phyloP scores from a whole-genome alignment of 2,888 invertebrate species.

The Leptopterna dolabrata region DNA sequence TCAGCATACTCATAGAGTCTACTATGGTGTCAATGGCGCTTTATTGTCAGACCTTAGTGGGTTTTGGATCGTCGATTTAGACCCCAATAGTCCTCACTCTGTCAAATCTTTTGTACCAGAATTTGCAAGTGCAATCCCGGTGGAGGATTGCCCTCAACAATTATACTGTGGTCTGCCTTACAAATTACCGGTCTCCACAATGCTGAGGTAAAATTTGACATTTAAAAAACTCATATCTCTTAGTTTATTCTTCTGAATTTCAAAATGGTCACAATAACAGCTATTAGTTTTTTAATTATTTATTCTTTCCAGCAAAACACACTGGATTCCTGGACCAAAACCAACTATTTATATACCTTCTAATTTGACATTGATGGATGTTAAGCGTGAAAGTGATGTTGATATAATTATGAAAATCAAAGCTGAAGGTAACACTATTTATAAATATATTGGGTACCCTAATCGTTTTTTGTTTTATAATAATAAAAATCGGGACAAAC shows the following conservation, averaged over 20 bases:
- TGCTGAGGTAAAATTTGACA: slow-evolving; percentile 70
- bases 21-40: slow-evolving; percentile 70
- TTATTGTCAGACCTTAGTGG: slow-evolving; percentile 70
- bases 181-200: slow-evolving; percentile 78
- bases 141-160: slow-evolving; percentile 71
- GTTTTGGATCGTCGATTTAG: slow-evolving; percentile 81
- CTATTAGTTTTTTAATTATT: neutral
- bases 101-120: slow-evolving; percentile 72
- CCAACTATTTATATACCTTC: slow-evolving; percentile 68
- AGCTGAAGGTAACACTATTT: slow-evolving; percentile 63
- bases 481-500: too few species aligned
- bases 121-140: slow-evolving; percentile 68
- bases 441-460: neutral
- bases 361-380: neutral
- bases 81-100: slow-evolving; percentile 77
- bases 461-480: too few species aligned
- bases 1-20: slow-evolving; percentile 75
- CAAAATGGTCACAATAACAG: neutral
- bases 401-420: slow-evolving; percentile 68
- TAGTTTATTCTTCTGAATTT: neutral
- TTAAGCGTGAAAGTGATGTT: slow-evolving; percentile 65
- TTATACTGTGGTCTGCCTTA: slow-evolving; percentile 85
- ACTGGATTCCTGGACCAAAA: slow-evolving; percentile 72
- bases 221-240: neutral
- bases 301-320: slow-evolving; percentile 69